Evolutionary conservation across 1,140 invertebrate genomes (phyloP).

Genomic region (Heliconius nattereri): DNA sequence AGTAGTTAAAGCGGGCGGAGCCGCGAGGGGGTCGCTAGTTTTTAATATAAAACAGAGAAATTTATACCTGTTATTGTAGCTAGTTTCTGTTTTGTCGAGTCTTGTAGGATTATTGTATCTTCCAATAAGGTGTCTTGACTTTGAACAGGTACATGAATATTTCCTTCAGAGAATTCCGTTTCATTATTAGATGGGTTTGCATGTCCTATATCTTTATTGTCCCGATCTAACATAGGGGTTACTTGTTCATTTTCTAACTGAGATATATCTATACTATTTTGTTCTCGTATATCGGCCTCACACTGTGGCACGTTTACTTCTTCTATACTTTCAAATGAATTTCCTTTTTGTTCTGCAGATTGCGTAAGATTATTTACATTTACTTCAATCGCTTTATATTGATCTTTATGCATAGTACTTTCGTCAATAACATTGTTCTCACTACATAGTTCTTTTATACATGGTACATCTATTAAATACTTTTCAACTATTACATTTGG

Average conservation of each 20-base stretch:
- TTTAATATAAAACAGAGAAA: too few species aligned
- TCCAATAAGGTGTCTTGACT: not conserved
- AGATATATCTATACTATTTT: not conserved
- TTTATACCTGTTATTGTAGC: conserved; percentile 16
- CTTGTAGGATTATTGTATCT: not conserved
- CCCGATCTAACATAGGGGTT: not conserved
- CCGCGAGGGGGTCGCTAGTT: too few species aligned
- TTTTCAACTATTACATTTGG: not conserved
- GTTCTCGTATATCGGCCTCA: not conserved
- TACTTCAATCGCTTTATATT: not conserved
- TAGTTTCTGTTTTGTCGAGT: conserved; percentile 9
- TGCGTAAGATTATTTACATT: not conserved
- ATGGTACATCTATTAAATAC: not conserved
- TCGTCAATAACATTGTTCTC: not conserved
- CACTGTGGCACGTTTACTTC: not conserved
- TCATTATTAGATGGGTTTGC: not conserved
- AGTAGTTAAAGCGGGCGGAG: too few species aligned
- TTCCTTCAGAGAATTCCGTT: not conserved
- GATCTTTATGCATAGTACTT: not conserved
- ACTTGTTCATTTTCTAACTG: conserved; percentile 2
- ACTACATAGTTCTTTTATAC: not conserved
- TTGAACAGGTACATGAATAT: not conserved
- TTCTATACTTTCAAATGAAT: not conserved
- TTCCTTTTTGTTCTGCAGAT: not conserved
- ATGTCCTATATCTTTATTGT: not conserved